phyloP scores from a whole-genome alignment of 2,888 invertebrate genomes.

The Rotaria macrura region DNA sequence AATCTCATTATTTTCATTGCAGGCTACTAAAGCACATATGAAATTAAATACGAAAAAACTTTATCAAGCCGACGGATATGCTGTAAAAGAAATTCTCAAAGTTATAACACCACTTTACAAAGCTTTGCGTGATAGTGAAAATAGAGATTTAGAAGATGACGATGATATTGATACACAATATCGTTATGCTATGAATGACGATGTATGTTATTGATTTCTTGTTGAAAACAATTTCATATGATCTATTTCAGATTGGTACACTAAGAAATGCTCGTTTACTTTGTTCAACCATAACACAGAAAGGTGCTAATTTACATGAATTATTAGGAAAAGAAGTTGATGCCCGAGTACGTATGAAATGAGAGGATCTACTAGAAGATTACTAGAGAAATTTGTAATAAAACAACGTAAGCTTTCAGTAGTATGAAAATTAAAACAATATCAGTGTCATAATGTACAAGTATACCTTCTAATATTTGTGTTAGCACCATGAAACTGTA shows the following conservation, averaged over 20 bases:
- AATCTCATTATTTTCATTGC: constrained; percentile 40
- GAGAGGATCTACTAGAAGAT: too few species aligned
- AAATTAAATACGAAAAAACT: constrained; percentile 84
- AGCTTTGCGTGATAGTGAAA: constrained; percentile 54
- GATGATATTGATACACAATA: constrained; percentile 38
- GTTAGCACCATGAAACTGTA: too few species aligned
- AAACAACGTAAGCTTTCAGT: too few species aligned
- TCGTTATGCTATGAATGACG: constrained; percentile 34
- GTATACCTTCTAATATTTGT: too few species aligned
- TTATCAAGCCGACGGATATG: constrained; percentile 91
- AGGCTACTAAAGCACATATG: constrained; percentile 69
- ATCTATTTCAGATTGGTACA: constrained; percentile 59
- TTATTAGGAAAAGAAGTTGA: constrained; percentile 77
- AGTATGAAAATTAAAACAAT: too few species aligned
- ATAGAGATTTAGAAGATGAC: constrained; percentile 38
- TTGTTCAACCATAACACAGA: constrained; percentile 78
- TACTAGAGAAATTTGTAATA: too few species aligned
- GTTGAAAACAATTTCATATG: too few species aligned
- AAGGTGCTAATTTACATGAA: constrained; percentile 80
- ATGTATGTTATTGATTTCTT: constrained; percentile 39
- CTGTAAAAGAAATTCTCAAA: constrained; percentile 84
- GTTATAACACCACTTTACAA: constrained; percentile 71
- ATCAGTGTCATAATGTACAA: too few species aligned
- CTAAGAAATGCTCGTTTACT: constrained; percentile 71
- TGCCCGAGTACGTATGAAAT: constrained; percentile 58